Evolutionary conservation across 2,113 vertebrate genomes (phyloP).

Genomic region (Ceyx melanurus): DNA sequence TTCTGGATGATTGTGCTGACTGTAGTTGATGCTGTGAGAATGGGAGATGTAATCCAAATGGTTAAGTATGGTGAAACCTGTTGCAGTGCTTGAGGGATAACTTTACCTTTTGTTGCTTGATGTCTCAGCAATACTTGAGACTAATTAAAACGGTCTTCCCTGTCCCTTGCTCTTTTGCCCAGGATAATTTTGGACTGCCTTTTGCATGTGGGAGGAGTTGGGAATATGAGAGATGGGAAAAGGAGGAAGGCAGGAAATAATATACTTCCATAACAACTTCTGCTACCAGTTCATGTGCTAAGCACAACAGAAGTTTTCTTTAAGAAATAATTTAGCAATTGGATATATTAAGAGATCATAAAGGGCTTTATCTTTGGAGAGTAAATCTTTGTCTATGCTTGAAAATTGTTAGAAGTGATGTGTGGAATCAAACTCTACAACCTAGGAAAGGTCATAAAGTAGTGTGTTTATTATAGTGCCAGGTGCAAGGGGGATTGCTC

Average conservation of each 20-base stretch:
- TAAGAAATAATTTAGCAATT: neutral
- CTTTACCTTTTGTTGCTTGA: neutral
- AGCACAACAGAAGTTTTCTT: neutral
- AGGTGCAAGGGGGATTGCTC: no score
- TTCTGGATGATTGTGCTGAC: neutral
- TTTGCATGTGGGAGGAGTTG: neutral
- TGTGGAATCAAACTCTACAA: no score
- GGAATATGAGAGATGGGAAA: neutral
- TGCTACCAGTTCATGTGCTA: neutral
- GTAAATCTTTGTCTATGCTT: neutral
- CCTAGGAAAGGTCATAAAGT: no score
- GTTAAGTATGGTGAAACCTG: neutral
- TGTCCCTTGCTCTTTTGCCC: neutral
- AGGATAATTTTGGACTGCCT: neutral
- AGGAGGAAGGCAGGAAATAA: neutral
- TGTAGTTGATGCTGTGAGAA: neutral
- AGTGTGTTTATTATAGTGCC: no score
- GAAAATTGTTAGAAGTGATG: neutral
- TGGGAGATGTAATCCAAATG: neutral
- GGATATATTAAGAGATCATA: neutral
- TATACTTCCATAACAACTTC: accelerated
- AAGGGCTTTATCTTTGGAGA: neutral
- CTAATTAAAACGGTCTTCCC: neutral
- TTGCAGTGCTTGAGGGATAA: neutral
- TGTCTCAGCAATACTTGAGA: neutral